A percentile compares a stretch with the other conserved stretches of the same genome.
phyloP scores from a whole-genome alignment of 2,113 vertebrate genomes.

The Ceyx cyanopectus region DNA sequence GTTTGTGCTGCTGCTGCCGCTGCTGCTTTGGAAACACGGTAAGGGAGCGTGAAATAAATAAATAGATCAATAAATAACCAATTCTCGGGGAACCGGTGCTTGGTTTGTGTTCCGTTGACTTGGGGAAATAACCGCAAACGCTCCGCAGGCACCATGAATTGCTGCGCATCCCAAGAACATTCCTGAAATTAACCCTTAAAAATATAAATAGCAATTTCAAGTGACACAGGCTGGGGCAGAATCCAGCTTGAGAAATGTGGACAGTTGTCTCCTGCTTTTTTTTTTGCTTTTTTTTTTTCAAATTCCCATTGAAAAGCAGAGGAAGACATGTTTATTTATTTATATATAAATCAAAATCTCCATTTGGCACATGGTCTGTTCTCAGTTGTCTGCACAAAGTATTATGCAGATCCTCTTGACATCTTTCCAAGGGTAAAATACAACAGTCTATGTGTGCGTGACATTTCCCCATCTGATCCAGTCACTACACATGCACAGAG shows the following conservation, averaged over 20 bases:
- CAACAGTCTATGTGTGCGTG: not conserved
- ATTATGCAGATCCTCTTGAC: slow-evolving; percentile 19
- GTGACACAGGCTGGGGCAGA: fast-evolving
- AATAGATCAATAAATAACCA: not conserved
- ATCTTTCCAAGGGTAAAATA: not conserved
- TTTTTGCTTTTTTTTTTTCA: not conserved
- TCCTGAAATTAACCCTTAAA: slow-evolving; percentile 18
- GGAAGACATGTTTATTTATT: not conserved
- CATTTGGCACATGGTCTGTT: not conserved
- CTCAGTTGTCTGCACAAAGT: not conserved
- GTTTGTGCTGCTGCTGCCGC: too few species aligned
- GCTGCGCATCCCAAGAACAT: not conserved
- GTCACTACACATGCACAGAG: not conserved
- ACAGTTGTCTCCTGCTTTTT: not conserved
- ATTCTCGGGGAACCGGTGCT: not conserved
- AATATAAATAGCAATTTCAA: not conserved
- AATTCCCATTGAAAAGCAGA: not conserved
- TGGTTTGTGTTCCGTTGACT: not conserved
- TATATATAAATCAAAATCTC: not conserved
- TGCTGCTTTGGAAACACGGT: not conserved
- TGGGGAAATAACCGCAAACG: not conserved
- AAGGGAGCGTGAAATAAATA: not conserved
- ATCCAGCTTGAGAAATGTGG: not conserved
- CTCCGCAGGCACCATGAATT: not conserved
- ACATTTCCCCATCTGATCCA: not conserved